Evolutionary conservation across 2,113 vertebrate genomes (phyloP).

Genomic region (Actenoides lindsayi): DNA sequence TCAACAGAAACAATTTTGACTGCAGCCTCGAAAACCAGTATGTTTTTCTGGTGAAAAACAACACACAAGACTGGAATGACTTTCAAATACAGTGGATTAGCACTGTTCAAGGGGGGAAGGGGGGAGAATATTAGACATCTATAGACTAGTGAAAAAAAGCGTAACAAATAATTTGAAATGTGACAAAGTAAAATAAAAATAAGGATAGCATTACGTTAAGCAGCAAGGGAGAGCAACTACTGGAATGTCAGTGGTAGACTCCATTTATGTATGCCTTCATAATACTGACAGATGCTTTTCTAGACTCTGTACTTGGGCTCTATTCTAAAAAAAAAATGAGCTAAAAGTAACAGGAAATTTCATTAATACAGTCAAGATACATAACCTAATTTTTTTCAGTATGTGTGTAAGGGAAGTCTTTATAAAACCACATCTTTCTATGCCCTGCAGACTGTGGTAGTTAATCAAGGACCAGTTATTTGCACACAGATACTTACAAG

Average conservation of each 20-base stretch:
- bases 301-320: not conserved
- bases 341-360: not conserved
- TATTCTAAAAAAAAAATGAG: not conserved
- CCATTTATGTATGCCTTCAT: not conserved
- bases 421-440: not conserved
- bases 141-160: not conserved
- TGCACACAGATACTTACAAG: not conserved
- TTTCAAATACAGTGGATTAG: not conserved
- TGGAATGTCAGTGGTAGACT: not conserved
- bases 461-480: not conserved
- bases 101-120: too few species aligned
- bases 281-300: not conserved
- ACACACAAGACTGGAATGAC: not conserved
- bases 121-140: not conserved
- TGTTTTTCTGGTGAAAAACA: not conserved
- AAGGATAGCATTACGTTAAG: not conserved
- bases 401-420: not conserved
- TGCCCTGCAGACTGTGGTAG: not conserved
- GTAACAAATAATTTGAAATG: not conserved
- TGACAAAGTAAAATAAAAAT: not conserved
- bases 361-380: not conserved
- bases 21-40: not conserved
- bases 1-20: not conserved
- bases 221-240: not conserved
- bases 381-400: not conserved